These are phyloP conservation scores for Falco biarmicus DNA, from an alignment of 2,797 vertebrate genomes.

Conservation along the genomic window DNA sequence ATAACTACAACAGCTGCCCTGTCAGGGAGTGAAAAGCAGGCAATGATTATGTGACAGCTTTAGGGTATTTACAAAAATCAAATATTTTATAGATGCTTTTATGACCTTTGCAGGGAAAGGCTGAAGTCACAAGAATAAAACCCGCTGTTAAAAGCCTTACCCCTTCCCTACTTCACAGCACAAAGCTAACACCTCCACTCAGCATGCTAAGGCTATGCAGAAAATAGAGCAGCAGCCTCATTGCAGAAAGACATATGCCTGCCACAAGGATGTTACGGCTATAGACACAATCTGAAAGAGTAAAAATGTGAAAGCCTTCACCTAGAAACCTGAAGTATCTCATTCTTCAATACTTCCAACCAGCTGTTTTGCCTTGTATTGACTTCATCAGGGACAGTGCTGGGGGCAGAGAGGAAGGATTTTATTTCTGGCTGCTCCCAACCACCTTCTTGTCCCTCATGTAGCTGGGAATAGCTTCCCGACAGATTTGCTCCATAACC, in stretches of 20 bases:
- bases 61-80: not conserved
- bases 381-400: not conserved
- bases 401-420: not conserved
- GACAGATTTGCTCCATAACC: not conserved
- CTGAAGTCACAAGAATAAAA: conserved; percentile 6
- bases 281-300: not conserved
- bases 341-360: not conserved
- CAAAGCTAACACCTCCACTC: not conserved
- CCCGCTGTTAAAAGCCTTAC: not conserved
- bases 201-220: not conserved
- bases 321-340: not conserved
- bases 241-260: not conserved
- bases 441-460: not conserved
- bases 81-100: conserved; percentile 22
- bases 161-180: not conserved
- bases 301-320: not conserved
- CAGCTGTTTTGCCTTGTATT: not conserved
- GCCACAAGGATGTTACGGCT: not conserved
- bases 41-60: not conserved
- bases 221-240: not conserved
- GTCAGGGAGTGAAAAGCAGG: not conserved
- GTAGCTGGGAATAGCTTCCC: not conserved
- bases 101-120: not conserved
- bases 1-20: not conserved
- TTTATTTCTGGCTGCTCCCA: not conserved